Evolutionary conservation across 2,888 invertebrate genomes (phyloP), one percentile per base, ranked within the genome.

Genomic region (Sicus ferrugineus): DNA sequence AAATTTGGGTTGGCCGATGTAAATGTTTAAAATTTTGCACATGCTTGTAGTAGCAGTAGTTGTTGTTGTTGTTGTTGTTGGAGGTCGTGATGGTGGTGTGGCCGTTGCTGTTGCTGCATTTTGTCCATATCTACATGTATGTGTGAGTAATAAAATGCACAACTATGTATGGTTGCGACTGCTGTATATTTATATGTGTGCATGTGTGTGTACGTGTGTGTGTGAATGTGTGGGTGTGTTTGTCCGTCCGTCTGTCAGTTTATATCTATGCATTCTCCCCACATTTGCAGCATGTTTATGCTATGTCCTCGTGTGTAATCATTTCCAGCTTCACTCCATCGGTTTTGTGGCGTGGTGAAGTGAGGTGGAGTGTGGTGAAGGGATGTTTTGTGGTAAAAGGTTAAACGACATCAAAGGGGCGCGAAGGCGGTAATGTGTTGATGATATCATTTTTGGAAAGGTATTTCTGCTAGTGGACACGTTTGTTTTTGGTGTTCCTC

Each of bases 241-340:
- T 46, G 46, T n/a, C 4, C 30, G 31, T 6, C 5, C 16, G 3
- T 64, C 19, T 52, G 6, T 26, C 61, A 16, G 5, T 54, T 23
- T 63, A 7, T 63, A 48, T 63, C 26, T 23, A 38, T 65, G n/a
- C n/a, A n/a, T n/a, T 30, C 34, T 65, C 38, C 38, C 65, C 65
- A 56, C 65, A 54, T 54, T 38, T 30, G 48, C 59, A 56, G 56
- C 66, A 62, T 71, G 71, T 71, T 69, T 69, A 64, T 69, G 65
- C 68, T 68, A 71, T 68, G 71, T 66, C 66, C 68, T 69, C 68
- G 68, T 72, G 69, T 67, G 72, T 67, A 67, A 69, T 72, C 69
- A 69, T 72, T 72, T 72, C 64, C 67, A 69, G 71, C 71, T 72
- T 72, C 67, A 69, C 72, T 71, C 72, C 67, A 72, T 72, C 68